A percentile compares a stretch with the other conserved stretches of the same genome.
Evolutionary conservation across 1,140 invertebrate genomes (phyloP).

Genomic region (Polyergus mexicanus): DNA sequence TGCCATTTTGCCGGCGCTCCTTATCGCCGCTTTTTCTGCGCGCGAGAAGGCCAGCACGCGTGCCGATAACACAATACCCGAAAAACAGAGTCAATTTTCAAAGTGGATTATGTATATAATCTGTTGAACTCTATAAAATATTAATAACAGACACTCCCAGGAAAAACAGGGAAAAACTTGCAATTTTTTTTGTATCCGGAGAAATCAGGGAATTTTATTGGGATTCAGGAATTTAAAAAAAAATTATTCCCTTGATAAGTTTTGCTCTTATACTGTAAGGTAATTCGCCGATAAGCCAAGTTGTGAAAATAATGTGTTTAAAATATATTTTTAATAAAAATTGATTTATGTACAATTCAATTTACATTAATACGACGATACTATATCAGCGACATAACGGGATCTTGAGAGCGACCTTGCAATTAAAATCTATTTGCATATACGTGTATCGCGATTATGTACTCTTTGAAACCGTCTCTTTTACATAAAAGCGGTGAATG

Average conservation of each 20-base stretch:
- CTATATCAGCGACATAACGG: slow-evolving; percentile 38
- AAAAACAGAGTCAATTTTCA: background rate
- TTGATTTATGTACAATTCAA: slow-evolving; percentile 37
- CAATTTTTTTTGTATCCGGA: no score
- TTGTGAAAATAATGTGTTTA: no score
- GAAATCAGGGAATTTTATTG: no score
- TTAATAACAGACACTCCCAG: no score
- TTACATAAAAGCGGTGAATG: slow-evolving; percentile 50
- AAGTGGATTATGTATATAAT: no score
- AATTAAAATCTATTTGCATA: slow-evolving; percentile 40
- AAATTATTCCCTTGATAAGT: no score
- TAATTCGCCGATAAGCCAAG: no score
- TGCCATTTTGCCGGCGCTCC: slow-evolving; percentile 19
- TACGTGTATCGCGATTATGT: background rate
- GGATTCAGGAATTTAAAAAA: no score
- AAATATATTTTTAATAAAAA: no score
- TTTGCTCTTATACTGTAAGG: no score
- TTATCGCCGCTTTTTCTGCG: background rate
- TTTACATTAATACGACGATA: slow-evolving; percentile 35
- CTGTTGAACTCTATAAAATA: no score
- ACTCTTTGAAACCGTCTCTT: slow-evolving; percentile 40
- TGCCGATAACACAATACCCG: background rate
- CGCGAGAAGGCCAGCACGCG: background rate
- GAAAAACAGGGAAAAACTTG: no score
- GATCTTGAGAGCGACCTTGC: slow-evolving; percentile 45